phyloP scores from a whole-genome alignment of 2,888 invertebrate genomes.

The Drosophila antonietae region DNA sequence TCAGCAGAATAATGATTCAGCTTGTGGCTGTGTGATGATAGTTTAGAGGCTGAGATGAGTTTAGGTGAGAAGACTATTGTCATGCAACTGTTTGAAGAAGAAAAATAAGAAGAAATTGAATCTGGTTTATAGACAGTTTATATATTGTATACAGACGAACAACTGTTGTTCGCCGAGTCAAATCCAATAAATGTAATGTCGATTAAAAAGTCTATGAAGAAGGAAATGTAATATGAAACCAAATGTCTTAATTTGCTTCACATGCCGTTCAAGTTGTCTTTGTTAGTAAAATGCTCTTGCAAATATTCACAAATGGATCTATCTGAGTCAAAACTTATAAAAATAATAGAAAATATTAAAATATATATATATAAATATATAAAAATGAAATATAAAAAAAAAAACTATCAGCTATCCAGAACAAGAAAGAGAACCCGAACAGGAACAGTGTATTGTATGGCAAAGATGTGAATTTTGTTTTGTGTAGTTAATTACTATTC shows the following conservation, averaged over 20 bases:
- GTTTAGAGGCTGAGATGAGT: constrained; percentile 30
- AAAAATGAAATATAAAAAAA: constrained; percentile 12
- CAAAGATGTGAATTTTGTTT: constrained; percentile 52
- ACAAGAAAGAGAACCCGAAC: constrained; percentile 10
- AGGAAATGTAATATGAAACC: constrained; percentile 25
- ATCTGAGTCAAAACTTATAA: constrained; percentile 27
- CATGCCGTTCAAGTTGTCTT: constrained; percentile 50
- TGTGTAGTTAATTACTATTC: constrained; percentile 50
- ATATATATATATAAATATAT: constrained; percentile 5
- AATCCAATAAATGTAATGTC: constrained; percentile 27
- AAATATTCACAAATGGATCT: constrained; percentile 30
- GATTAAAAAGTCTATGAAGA: constrained; percentile 33
- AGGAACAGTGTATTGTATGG: constrained; percentile 29
- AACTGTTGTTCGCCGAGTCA: constrained; percentile 18
- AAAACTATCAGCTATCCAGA: constrained; percentile 22
- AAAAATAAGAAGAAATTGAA: constrained; percentile 21
- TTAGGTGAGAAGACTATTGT: constrained; percentile 27
- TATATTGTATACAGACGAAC: constrained; percentile 20
- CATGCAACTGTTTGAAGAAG: constrained; percentile 22
- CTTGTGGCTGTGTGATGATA: constrained; percentile 43
- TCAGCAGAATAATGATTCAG: constrained; percentile 34
- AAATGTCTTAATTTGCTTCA: constrained; percentile 54
- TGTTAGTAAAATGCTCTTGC: constrained; percentile 45
- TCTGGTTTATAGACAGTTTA: constrained; percentile 36
- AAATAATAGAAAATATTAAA: constrained; percentile 1